phyloP scores from a whole-genome alignment of 2,797 vertebrate genomes.

The Danio kyathit region DNA sequence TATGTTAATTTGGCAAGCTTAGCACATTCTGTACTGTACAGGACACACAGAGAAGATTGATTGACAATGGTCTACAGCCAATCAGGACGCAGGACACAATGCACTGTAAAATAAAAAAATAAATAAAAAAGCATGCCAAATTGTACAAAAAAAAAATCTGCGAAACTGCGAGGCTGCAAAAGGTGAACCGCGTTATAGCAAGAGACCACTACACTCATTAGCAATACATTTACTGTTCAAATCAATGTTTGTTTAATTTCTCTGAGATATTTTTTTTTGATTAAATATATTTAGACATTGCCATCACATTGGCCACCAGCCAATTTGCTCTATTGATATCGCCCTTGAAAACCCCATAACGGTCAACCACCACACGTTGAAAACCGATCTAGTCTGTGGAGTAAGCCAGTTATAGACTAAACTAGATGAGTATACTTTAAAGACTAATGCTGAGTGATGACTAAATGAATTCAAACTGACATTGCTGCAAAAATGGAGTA shows the following conservation, averaged over 20 bases:
- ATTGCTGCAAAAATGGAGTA: slow-evolving; percentile 1
- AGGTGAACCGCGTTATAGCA: too few relatives aligned
- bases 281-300: not conserved
- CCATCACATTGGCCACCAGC: not conserved
- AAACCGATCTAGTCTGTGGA: slow-evolving; percentile 2
- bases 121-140: too few relatives aligned
- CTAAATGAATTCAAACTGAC: slow-evolving; percentile 34
- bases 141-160: too few relatives aligned
- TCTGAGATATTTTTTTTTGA: not conserved
- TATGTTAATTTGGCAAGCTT: too few relatives aligned
- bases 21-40: too few relatives aligned
- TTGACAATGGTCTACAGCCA: too few relatives aligned
- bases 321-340: not conserved
- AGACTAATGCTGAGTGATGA: slow-evolving; percentile 26
- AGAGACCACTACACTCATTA: too few relatives aligned
- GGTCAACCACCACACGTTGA: not conserved
- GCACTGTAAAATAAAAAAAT: too few relatives aligned
- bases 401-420: not conserved
- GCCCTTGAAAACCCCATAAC: not conserved
- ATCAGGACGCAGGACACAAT: too few relatives aligned
- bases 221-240: not conserved
- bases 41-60: too few relatives aligned
- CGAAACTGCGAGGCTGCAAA: too few relatives aligned
- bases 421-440: slow-evolving; percentile 33
- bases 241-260: not conserved